A percentile compares a stretch with the other conserved stretches of the same genome.
Evolutionary conservation across 2,797 vertebrate genomes (phyloP).

Genomic region (Ciconia nigra): DNA sequence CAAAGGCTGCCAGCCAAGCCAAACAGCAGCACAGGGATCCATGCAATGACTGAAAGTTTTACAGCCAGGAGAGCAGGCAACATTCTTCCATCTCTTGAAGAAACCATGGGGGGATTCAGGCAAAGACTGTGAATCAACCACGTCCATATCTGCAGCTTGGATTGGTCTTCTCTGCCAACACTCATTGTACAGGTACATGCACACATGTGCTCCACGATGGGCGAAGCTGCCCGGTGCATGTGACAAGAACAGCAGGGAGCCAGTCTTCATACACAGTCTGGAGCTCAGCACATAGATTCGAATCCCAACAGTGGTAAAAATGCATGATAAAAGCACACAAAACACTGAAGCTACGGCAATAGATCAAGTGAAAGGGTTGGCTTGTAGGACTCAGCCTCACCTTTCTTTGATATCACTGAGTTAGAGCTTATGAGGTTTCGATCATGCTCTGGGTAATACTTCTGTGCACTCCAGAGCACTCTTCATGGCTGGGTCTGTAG

Average conservation of each 20-base stretch:
- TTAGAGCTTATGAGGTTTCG: not conserved
- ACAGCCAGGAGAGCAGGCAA: not conserved
- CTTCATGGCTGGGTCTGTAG: not conserved
- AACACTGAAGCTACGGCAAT: not conserved
- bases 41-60: not conserved
- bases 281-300: not conserved
- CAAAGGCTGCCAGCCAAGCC: slow-evolving; percentile 13
- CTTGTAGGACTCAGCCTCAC: not conserved
- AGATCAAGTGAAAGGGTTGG: not conserved
- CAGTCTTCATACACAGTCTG: not conserved
- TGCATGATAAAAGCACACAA: not conserved
- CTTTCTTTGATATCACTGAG: not conserved
- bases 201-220: fast-evolving
- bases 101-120: not conserved
- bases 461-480: not conserved
- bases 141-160: not conserved
- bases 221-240: not conserved
- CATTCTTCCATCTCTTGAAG: not conserved
- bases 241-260: not conserved
- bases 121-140: not conserved
- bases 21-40: not conserved
- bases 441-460: not conserved
- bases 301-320: not conserved
- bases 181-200: not conserved
- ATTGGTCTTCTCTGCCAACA: not conserved